Evolutionary conservation across 2,797 vertebrate genomes (phyloP).

Genomic region (Etheostoma nigrum): DNA sequence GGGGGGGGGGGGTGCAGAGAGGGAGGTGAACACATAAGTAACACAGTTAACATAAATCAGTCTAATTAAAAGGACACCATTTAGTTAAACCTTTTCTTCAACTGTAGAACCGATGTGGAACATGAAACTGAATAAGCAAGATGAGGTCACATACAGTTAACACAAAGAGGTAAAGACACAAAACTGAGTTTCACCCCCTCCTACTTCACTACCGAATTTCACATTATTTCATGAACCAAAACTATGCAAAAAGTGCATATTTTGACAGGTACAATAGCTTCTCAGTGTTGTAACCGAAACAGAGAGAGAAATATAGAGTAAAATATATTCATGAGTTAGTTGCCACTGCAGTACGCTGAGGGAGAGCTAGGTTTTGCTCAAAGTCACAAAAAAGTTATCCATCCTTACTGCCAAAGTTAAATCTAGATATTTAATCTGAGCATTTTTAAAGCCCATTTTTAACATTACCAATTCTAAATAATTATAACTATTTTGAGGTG

Average conservation of each 20-base stretch:
- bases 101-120: constrained; percentile 4
- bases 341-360: constrained; percentile 63
- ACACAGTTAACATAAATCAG: constrained; percentile 11
- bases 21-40: neutral
- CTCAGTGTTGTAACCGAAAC: constrained; percentile 55
- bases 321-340: constrained; percentile 63
- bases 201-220: constrained; percentile 36
- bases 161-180: constrained; percentile 16
- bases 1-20: neutral
- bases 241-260: constrained; percentile 89
- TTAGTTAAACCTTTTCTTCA: constrained; percentile 24
- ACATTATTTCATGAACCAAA: constrained; percentile 74
- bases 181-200: constrained; percentile 14
- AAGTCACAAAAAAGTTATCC: constrained; percentile 40
- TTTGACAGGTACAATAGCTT: constrained; percentile 58
- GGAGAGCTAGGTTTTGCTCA: constrained; percentile 33
- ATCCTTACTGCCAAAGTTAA: constrained; percentile 31
- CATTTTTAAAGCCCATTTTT: constrained; percentile 26
- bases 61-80: constrained; percentile 28
- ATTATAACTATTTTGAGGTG: constrained; percentile 30
- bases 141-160: constrained; percentile 15
- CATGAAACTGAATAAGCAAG: constrained; percentile 11
- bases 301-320: constrained; percentile 36
- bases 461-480: constrained; percentile 41
- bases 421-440: constrained; percentile 20